Percentiles rank a stretch among this genome's conserved stretches.
Evolutionary conservation across 2,888 invertebrate genomes (phyloP).

Genomic region (Kuschelorhynchus macadamiae): DNA sequence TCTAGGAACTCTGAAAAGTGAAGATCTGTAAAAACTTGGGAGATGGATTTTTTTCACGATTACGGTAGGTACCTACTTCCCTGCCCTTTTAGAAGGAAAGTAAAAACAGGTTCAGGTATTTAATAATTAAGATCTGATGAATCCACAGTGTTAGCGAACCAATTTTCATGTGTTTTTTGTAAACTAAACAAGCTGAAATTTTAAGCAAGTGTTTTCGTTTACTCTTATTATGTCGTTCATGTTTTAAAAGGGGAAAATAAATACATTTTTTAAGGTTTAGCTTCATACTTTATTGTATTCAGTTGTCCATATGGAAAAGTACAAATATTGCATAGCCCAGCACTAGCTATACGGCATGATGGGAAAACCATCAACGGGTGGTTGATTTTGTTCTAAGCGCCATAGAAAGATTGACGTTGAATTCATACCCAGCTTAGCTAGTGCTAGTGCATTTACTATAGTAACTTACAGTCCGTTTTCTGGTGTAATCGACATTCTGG

Average conservation of each 20-base stretch:
- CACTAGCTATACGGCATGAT: slow-evolving; percentile 63
- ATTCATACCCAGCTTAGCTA: slow-evolving; percentile 51
- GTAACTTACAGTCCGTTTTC: slow-evolving; percentile 52
- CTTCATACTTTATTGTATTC: slow-evolving; percentile 73
- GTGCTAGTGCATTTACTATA: slow-evolving; percentile 64
- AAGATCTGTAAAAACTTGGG: too few relatives aligned
- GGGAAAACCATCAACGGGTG: slow-evolving; percentile 6
- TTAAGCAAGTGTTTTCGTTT: too few relatives aligned
- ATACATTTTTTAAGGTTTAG: slow-evolving; percentile 27
- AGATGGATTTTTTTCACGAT: too few relatives aligned
- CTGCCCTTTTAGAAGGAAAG: too few relatives aligned
- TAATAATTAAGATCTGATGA: too few relatives aligned
- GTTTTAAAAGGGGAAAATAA: slow-evolving; percentile 14
- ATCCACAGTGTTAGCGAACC: too few relatives aligned
- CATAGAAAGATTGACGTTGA: slow-evolving; percentile 1
- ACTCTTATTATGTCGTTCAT: too few relatives aligned
- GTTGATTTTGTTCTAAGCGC: slow-evolving; percentile 13
- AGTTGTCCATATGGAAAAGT: slow-evolving; percentile 76
- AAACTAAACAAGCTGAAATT: too few relatives aligned
- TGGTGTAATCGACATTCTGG: slow-evolving; percentile 62
- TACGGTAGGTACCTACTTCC: too few relatives aligned
- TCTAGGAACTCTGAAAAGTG: too few relatives aligned
- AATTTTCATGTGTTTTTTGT: too few relatives aligned
- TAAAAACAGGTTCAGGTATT: too few relatives aligned
- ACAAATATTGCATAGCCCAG: slow-evolving; percentile 75